Evolutionary conservation across 1,140 invertebrate species (phyloP).

Genomic region (Lordiphosa collinella): DNA sequence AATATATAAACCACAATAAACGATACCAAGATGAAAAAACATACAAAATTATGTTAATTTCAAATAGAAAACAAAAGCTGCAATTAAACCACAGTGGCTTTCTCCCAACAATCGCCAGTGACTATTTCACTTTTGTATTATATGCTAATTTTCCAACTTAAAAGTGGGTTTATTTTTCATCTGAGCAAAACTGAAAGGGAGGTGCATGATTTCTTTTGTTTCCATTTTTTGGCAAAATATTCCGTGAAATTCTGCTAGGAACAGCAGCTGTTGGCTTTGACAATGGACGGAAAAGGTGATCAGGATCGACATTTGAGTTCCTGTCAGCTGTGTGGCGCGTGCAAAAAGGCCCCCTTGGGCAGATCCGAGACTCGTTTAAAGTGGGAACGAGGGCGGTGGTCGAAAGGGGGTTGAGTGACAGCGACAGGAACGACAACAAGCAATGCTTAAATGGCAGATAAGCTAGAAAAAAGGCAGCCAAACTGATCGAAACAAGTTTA

Average conservation of each 20-base stretch:
- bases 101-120: constrained; percentile 34
- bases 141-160: constrained; percentile 54
- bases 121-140: constrained; percentile 68
- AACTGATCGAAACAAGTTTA: neutral
- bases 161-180: constrained; percentile 12
- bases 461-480: neutral
- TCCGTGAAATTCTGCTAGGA: neutral
- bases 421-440: constrained; percentile 24
- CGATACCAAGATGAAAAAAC: constrained; percentile 33
- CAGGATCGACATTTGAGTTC: constrained; percentile 37
- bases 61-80: constrained; percentile 58
- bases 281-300: constrained; percentile 20
- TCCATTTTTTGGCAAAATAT: constrained; percentile 2
- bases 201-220: constrained; percentile 4
- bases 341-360: constrained; percentile 16
- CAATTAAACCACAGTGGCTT: constrained; percentile 64
- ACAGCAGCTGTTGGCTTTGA: neutral
- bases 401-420: constrained; percentile 32
- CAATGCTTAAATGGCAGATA: constrained; percentile 9
- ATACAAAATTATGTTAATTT: constrained; percentile 50
- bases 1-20: constrained; percentile 13
- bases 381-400: constrained; percentile 13
- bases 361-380: constrained; percentile 13
- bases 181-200: constrained; percentile 1
- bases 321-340: constrained; percentile 67